A percentile compares a stretch with the other conserved stretches of the same genome.
phyloP scores from a whole-genome alignment of 2,888 invertebrate species.

The Agrotis exclamationis region DNA sequence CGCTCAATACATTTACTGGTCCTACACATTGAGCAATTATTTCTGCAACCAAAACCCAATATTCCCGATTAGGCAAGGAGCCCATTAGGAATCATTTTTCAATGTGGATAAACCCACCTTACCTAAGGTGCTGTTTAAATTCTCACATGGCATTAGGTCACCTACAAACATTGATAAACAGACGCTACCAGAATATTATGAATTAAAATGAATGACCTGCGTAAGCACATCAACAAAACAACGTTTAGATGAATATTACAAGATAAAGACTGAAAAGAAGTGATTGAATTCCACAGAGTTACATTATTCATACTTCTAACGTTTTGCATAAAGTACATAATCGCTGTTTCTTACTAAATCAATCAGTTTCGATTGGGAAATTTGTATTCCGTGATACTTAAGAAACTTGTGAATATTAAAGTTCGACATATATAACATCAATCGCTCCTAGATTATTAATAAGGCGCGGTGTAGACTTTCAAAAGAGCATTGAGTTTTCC shows the following conservation, averaged over 20 bases:
- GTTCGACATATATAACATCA: constrained; percentile 50
- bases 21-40: constrained; percentile 24
- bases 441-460: constrained; percentile 58
- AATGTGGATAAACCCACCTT: constrained; percentile 61
- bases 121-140: constrained; percentile 51
- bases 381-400: constrained; percentile 66
- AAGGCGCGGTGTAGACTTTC: constrained; percentile 40
- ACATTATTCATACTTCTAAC: constrained; percentile 44
- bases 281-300: constrained; percentile 48
- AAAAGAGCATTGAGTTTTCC: constrained; percentile 66
- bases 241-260: constrained; percentile 30
- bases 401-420: constrained; percentile 62
- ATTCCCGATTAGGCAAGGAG: constrained; percentile 51
- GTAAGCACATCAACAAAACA: constrained; percentile 31
- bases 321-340: constrained; percentile 46
- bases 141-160: constrained; percentile 56
- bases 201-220: constrained; percentile 43
- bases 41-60: constrained; percentile 27
- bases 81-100: constrained; percentile 40
- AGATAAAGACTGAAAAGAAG: constrained; percentile 43
- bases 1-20: constrained; percentile 34
- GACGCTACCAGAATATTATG: constrained; percentile 53
- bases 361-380: constrained; percentile 55
- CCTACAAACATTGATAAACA: constrained; percentile 53
- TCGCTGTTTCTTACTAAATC: constrained; percentile 60